Conservation (phyloP, 2,888 invertebrate genomes). For the Heteromyza rotundicornis region DNA sequence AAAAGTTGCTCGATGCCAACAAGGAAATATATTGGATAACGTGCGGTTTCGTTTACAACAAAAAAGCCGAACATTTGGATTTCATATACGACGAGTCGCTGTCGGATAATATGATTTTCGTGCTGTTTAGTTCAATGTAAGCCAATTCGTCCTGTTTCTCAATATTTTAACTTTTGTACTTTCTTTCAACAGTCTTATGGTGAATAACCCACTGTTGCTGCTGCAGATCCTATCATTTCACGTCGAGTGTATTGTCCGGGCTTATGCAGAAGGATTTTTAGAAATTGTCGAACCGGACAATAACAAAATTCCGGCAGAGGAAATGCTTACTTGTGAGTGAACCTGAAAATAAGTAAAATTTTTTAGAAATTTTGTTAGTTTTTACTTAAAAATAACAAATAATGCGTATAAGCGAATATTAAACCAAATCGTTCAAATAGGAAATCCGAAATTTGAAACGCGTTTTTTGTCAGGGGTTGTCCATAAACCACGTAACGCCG, state of each 20-base stretch:
- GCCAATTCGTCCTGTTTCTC: slow-evolving; percentile 25
- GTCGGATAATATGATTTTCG: slow-evolving; percentile 61
- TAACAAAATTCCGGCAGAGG: slow-evolving; percentile 60
- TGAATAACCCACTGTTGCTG: slow-evolving; percentile 70
- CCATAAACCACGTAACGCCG: no score
- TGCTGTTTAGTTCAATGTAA: slow-evolving; percentile 60
- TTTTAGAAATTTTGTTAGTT: no score
- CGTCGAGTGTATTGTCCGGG: slow-evolving; percentile 70
- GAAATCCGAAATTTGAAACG: no score
- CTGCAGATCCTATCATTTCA: slow-evolving; percentile 71
- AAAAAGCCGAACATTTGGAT: slow-evolving; percentile 59
- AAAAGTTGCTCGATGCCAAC: slow-evolving; percentile 54
- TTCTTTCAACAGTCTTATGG: slow-evolving; percentile 64
- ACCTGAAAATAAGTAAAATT: not conserved
- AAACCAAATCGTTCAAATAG: no score
- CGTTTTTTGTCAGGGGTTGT: no score
- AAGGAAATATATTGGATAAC: slow-evolving; percentile 59
- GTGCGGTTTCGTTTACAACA: slow-evolving; percentile 57
- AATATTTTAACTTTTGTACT: slow-evolving; percentile 9
- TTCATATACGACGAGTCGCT: slow-evolving; percentile 59
- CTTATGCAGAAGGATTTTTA: slow-evolving; percentile 64
- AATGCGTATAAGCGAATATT: no score
- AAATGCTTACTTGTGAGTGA: slow-evolving; percentile 58
- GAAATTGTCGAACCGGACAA: slow-evolving; percentile 59
- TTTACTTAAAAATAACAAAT: no score